These are phyloP conservation scores for Oryzias curvinotus DNA, from an alignment of 2,113 vertebrate species.

Conservation along the genomic window DNA sequence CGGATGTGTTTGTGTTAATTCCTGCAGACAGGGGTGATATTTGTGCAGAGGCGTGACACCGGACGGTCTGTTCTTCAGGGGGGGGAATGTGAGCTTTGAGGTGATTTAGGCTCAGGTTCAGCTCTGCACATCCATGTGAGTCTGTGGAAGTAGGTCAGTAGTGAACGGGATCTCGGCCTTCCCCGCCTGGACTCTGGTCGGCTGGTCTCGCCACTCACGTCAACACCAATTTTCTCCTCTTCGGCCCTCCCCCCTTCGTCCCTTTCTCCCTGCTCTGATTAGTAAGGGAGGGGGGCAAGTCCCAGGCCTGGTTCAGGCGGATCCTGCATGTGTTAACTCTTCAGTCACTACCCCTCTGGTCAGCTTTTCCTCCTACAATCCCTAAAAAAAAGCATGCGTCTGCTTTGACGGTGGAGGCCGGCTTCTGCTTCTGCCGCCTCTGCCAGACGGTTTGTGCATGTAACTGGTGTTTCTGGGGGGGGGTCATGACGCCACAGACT, in stretches of 20 bases:
- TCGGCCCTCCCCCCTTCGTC: conserved; percentile 20
- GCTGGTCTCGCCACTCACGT: conserved; percentile 49
- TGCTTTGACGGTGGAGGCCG: conserved; percentile 2
- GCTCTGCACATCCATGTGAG: conserved; percentile 27
- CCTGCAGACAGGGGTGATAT: too few species aligned
- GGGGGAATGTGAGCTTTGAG: neutral
- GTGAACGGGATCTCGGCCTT: conserved; percentile 53
- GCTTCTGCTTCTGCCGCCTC: conserved; percentile 15
- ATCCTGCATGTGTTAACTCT: conserved; percentile 55
- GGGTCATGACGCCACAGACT: conserved; percentile 43
- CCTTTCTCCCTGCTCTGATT: conserved; percentile 44
- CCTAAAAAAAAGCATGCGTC: neutral
- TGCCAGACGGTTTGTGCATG: conserved; percentile 28
- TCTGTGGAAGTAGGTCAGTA: conserved; percentile 60
- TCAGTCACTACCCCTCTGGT: conserved; percentile 8
- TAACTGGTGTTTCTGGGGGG: conserved; percentile 43
- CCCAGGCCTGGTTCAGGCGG: conserved; percentile 45
- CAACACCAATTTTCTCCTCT: conserved; percentile 50
- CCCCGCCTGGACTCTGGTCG: conserved; percentile 47
- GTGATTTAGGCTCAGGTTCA: conserved; percentile 20
- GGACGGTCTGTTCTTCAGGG: too few species aligned
- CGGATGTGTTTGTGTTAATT: too few species aligned
- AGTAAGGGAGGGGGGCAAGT: conserved; percentile 37
- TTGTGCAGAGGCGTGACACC: too few species aligned
- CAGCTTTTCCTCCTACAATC: neutral